phyloP scores from a whole-genome alignment of 1,140 invertebrate species.

The Pseudomyrmex concolor region DNA sequence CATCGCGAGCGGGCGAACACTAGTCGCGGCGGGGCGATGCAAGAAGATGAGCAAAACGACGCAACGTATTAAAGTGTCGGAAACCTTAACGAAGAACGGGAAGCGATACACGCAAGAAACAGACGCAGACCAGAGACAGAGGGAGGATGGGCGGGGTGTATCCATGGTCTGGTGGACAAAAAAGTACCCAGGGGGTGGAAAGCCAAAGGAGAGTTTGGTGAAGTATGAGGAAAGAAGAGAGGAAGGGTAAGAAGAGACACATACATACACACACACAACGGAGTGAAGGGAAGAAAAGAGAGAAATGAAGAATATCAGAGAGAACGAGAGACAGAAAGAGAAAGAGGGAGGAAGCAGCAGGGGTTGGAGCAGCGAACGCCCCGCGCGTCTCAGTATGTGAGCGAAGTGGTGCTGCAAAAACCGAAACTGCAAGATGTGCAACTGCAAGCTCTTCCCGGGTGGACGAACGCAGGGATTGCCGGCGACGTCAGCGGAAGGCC shows the following conservation, averaged over 20 bases:
- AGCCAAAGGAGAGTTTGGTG: conserved; percentile 13
- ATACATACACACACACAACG: neutral
- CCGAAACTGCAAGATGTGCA: conserved; percentile 77
- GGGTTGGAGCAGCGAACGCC: conserved; percentile 29
- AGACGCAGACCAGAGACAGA: conserved; percentile 40
- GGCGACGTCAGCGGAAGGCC: conserved; percentile 74
- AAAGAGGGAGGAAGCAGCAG: neutral
- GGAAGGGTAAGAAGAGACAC: neutral
- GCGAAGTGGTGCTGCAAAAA: conserved; percentile 71
- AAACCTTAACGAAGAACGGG: conserved; percentile 57
- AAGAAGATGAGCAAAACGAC: conserved; percentile 48
- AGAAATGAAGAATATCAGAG: conserved; percentile 4
- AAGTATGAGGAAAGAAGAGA: conserved; percentile 25
- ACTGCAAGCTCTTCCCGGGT: conserved; percentile 68
- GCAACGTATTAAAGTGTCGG: conserved; percentile 56
- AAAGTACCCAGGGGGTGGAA: conserved; percentile 41
- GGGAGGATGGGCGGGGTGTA: neutral
- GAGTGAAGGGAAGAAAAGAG: conserved; percentile 10
- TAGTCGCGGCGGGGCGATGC: neutral
- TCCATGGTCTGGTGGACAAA: conserved; percentile 39
- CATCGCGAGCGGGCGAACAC: conserved; percentile 29
- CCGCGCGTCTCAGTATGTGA: conserved; percentile 62
- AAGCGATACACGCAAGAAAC: conserved; percentile 49
- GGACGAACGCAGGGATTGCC: conserved; percentile 73
- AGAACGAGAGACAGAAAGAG: neutral